These are phyloP conservation scores for Glossophaga mutica DNA, from an alignment of 2,797 vertebrate species.

Conservation along the genomic window DNA sequence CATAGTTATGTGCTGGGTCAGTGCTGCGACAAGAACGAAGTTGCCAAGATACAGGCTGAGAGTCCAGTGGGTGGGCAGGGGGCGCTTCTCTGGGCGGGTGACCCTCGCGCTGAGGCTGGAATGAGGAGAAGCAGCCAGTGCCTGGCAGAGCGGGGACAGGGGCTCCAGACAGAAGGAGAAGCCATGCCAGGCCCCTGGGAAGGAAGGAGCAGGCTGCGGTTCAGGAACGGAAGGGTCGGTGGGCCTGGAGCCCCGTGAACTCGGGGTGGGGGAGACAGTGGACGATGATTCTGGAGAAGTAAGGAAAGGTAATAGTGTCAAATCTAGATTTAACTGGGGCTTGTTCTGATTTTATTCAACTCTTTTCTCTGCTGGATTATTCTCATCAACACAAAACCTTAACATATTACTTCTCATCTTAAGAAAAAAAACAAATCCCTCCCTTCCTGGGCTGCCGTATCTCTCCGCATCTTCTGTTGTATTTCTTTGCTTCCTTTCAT, in stretches of 20 bases:
- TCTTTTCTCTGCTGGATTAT: background rate
- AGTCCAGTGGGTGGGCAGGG: background rate
- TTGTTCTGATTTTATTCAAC: background rate
- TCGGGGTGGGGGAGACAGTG: too few species aligned
- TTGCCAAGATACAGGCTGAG: background rate
- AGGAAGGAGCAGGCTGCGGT: background rate
- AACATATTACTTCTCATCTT: background rate
- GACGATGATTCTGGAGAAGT: background rate
- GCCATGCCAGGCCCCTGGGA: fast-evolving
- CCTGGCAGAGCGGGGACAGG: background rate
- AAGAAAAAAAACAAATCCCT: background rate
- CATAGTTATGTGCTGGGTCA: fast-evolving
- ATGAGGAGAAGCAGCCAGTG: background rate
- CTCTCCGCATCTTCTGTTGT: background rate
- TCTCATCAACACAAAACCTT: background rate
- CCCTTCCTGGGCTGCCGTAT: fast-evolving
- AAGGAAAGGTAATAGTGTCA: fast-evolving
- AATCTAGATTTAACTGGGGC: background rate
- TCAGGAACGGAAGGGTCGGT: background rate
- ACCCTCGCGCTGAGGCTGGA: background rate
- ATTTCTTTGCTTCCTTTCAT: background rate
- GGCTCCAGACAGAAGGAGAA: background rate
- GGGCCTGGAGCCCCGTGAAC: fast-evolving
- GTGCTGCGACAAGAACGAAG: fast-evolving
- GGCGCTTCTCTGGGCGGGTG: background rate